These are phyloP conservation scores for Chrysina gloriosa DNA, from an alignment of 2,888 invertebrate species.

Conservation along the genomic window DNA sequence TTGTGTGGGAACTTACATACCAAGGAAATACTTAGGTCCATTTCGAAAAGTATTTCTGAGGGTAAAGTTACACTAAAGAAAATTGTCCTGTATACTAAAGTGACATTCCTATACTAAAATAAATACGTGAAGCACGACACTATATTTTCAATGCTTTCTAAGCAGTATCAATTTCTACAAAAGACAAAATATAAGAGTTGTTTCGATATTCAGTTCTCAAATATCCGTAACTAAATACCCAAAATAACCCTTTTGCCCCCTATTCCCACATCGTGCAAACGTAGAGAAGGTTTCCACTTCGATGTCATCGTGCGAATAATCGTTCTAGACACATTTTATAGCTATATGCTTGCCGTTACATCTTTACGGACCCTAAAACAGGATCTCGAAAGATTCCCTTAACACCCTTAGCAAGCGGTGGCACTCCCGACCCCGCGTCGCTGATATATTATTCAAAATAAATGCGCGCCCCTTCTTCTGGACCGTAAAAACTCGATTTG, in stretches of 20 bases:
- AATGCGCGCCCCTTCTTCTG: constrained; percentile 29
- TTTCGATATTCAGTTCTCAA: no score
- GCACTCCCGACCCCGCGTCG: background rate
- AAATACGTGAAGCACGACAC: no score
- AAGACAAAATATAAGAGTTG: no score
- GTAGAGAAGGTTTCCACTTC: background rate
- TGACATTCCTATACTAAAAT: no score
- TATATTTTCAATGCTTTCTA: no score
- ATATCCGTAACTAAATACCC: no score
- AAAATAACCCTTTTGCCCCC: background rate
- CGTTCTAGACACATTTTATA: constrained; percentile 8
- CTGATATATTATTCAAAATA: constrained; percentile 34
- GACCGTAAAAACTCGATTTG: constrained; percentile 37
- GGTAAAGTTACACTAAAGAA: no score
- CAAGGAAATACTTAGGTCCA: no score
- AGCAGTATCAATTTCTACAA: no score
- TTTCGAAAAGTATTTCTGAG: no score
- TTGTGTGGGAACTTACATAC: no score
- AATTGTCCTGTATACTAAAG: no score
- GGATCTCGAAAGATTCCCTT: constrained; percentile 7
- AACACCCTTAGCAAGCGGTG: background rate
- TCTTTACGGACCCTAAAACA: constrained; percentile 25
- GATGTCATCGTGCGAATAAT: background rate
- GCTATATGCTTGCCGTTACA: background rate
- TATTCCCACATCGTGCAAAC: background rate